A percentile compares a stretch with the other conserved stretches of the same genome.
phyloP scores from a whole-genome alignment of 2,113 vertebrate species.

The Tretioscincus oriximinensis region DNA sequence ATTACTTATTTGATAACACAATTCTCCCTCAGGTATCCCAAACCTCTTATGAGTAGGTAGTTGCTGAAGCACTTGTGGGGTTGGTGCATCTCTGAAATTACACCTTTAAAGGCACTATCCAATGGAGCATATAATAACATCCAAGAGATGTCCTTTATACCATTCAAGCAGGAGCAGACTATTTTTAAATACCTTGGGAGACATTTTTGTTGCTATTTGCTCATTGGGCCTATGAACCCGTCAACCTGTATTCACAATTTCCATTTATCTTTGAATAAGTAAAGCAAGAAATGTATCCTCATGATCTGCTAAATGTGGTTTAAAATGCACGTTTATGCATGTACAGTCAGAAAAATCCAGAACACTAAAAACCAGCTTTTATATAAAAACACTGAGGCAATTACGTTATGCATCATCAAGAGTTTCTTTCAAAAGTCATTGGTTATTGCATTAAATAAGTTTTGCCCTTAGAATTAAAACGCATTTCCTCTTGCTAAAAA shows the following conservation, averaged over 20 bases:
- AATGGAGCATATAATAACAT: not conserved
- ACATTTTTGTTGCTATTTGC: not conserved
- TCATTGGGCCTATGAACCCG: not conserved
- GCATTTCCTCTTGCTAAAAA: slow-evolving; percentile 38
- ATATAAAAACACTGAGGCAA: slow-evolving; percentile 27
- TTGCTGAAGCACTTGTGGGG: not conserved
- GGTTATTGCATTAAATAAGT: not conserved
- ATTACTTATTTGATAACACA: not conserved
- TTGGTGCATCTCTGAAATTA: not conserved
- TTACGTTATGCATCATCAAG: slow-evolving; percentile 13
- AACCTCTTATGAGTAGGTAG: not conserved
- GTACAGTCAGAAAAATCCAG: slow-evolving; percentile 20
- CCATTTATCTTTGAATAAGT: slow-evolving; percentile 15
- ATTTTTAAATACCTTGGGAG: not conserved
- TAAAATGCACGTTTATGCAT: not conserved
- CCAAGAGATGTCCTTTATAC: not conserved
- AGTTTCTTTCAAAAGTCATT: not conserved
- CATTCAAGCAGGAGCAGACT: not conserved
- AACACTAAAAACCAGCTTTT: slow-evolving; percentile 32
- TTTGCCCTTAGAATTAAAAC: slow-evolving; percentile 27
- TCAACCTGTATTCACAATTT: slow-evolving; percentile 6
- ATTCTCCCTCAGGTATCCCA: not conserved
- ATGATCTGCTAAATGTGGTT: not conserved
- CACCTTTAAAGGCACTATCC: not conserved
- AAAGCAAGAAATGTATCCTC: not conserved